Percentiles rank a stretch among this genome's conserved stretches.
Conservation (phyloP, 2,113 vertebrate species). For the Empidonax alnorum region DNA sequence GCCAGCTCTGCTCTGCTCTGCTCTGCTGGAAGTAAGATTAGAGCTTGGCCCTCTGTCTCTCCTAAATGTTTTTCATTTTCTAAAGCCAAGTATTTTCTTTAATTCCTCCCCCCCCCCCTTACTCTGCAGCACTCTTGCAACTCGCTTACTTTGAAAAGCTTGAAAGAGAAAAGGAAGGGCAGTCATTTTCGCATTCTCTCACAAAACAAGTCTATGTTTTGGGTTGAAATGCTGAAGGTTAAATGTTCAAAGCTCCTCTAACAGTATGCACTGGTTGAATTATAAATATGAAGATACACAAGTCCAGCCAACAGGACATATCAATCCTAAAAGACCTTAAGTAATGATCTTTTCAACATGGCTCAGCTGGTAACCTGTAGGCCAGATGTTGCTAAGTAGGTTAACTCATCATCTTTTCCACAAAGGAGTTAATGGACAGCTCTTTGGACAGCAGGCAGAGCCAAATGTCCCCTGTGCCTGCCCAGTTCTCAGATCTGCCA, state of each 20-base stretch:
- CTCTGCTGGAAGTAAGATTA: slow-evolving; percentile 12
- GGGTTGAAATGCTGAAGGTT: background rate
- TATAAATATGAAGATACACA: background rate
- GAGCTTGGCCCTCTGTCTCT: background rate
- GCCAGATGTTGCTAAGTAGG: background rate
- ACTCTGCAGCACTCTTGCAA: background rate
- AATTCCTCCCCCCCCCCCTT: background rate
- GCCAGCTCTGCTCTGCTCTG: background rate
- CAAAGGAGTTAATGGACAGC: background rate
- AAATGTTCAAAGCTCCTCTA: background rate
- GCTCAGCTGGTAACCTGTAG: background rate
- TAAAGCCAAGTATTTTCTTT: background rate
- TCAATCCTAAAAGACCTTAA: background rate
- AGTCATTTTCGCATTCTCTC: background rate
- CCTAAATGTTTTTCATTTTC: background rate
- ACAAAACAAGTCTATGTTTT: background rate
- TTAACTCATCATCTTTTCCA: background rate
- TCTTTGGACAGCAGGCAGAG: background rate
- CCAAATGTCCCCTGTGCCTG: background rate
- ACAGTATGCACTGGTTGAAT: fast-evolving
- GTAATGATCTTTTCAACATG: background rate
- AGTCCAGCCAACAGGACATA: background rate
- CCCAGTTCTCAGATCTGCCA: background rate
- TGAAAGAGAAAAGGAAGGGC: background rate
- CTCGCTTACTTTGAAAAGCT: fast-evolving